phyloP scores from a whole-genome alignment of 2,888 invertebrate species.

The Xanthia togata region DNA sequence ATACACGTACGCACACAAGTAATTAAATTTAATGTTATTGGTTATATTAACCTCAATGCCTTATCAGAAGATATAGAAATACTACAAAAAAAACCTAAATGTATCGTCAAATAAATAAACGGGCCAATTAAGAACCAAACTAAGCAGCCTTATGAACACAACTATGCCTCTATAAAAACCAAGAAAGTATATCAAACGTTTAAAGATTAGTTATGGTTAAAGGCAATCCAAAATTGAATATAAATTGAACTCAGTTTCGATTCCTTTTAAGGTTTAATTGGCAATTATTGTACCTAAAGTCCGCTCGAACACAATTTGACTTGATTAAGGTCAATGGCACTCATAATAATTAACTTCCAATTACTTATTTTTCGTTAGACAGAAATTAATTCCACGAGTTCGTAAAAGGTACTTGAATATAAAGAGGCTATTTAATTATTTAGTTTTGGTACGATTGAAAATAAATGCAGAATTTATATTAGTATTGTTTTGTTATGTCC shows the following conservation, averaged over 20 bases:
- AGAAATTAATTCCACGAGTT: slow-evolving; percentile 53
- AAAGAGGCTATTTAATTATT: slow-evolving; percentile 33
- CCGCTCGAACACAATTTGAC: slow-evolving; percentile 59
- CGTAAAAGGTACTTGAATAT: slow-evolving; percentile 34
- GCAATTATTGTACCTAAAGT: slow-evolving; percentile 56
- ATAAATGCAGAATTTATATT: slow-evolving; percentile 30
- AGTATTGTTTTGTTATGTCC: slow-evolving; percentile 6
- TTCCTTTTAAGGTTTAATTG: slow-evolving; percentile 71
- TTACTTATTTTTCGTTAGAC: slow-evolving; percentile 54
- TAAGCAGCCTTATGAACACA: slow-evolving; percentile 41
- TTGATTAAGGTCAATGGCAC: slow-evolving; percentile 75
- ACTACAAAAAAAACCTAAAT: slow-evolving; percentile 30
- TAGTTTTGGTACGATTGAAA: slow-evolving; percentile 17
- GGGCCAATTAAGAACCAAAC: slow-evolving; percentile 43
- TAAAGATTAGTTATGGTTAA: slow-evolving; percentile 71
- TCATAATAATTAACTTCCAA: slow-evolving; percentile 62
- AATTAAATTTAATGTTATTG: slow-evolving; percentile 43
- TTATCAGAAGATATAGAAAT: slow-evolving; percentile 40
- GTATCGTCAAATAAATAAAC: slow-evolving; percentile 27
- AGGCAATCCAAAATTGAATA: slow-evolving; percentile 69
- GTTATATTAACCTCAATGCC: slow-evolving; percentile 48
- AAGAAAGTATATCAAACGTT: slow-evolving; percentile 70
- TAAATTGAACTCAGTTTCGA: slow-evolving; percentile 67
- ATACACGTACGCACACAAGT: slow-evolving; percentile 14
- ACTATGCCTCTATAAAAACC: slow-evolving; percentile 28